These are phyloP conservation scores for Aphrophora alni DNA, from an alignment of 2,888 invertebrate species.

Conservation along the genomic window DNA sequence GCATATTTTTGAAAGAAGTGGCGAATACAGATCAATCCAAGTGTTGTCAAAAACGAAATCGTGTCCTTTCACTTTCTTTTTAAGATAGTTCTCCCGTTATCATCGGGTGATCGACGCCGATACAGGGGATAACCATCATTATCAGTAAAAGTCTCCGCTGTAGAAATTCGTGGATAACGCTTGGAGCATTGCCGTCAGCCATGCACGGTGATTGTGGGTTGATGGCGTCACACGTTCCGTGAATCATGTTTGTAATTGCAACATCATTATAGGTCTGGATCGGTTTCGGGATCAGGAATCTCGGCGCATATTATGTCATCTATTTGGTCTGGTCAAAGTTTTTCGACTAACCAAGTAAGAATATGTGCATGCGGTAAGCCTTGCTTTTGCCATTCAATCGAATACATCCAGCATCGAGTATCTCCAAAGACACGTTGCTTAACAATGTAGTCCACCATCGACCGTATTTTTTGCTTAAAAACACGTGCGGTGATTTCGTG, in stretches of 20 bases:
- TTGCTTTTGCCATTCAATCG: constrained; percentile 54
- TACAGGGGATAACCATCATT: constrained; percentile 16
- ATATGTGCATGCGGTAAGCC: constrained; percentile 54
- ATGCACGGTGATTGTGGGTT: constrained; percentile 47
- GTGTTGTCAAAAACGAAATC: constrained; percentile 36
- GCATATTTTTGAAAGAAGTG: constrained; percentile 46
- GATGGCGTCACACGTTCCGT: constrained; percentile 50
- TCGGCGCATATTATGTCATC: constrained; percentile 40
- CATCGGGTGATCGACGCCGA: background rate
- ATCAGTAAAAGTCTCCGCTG: constrained; percentile 40
- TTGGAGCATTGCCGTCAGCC: constrained; percentile 46
- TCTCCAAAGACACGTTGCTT: no score
- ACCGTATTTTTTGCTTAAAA: constrained; percentile 41
- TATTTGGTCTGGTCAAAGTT: constrained; percentile 28
- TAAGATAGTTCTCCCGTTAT: background rate
- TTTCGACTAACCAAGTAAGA: constrained; percentile 52
- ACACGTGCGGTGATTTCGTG: constrained; percentile 44
- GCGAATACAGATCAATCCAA: no score
- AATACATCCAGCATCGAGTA: constrained; percentile 42
- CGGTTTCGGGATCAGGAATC: constrained; percentile 51
- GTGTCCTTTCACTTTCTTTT: background rate
- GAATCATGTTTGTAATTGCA: constrained; percentile 48
- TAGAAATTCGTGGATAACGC: constrained; percentile 49
- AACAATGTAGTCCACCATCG: constrained; percentile 21
- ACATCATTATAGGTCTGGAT: constrained; percentile 51